Base-by-base conservation (phyloP, 2,797 vertebrate species). In the Gallirallus australis region DNA sequence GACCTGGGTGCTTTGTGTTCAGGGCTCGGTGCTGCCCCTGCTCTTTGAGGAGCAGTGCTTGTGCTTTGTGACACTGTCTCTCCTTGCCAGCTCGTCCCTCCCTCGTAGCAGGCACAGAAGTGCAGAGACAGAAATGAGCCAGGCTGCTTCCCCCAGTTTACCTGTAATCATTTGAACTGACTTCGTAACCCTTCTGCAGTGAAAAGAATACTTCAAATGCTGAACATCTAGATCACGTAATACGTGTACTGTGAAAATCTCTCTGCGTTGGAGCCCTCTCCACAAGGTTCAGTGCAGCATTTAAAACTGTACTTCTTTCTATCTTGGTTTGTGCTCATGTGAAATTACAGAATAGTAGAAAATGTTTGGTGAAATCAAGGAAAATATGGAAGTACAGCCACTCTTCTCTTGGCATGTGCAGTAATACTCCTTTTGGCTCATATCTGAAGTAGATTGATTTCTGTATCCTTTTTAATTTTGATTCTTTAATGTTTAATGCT, bases 61-160 rank as follows among this genome's bases (percentile, higher is more conserved):
- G 28, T 42, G 16, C 64, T 61, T 21, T 68, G 19, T 0, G 0
- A 5, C 59, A 16, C 0, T 0, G 15, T 70, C 30, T 50, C 3
- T 1, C 71, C 84, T 61, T 68, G 42, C 48, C 65, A 30, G 30
- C 39, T 80, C 45, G 61, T 42, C 59, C 30, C 37, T 85, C 35
- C 16, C 35, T 57, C 2, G 27, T 25, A 78, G 72, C 25, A 82
- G 59, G 31, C 61, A 48, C 33, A 56, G 59, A 70, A 76, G 21
- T 65, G 31, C 71, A 64, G 31, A 57, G 21, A 15, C 61, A 88
- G 31, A 91, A 90, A 15, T 31, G 23, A 91, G n/a, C 24, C 39
- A 42, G 66, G 31, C 27, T 56, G 2, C 47, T 69, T 53, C 42
- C 12, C 28, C 12, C 24, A 14, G 6, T 57, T 88, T 65, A 71